Conservation (phyloP, 2,888 invertebrate species). For the Nephrotoma guestfalica region DNA sequence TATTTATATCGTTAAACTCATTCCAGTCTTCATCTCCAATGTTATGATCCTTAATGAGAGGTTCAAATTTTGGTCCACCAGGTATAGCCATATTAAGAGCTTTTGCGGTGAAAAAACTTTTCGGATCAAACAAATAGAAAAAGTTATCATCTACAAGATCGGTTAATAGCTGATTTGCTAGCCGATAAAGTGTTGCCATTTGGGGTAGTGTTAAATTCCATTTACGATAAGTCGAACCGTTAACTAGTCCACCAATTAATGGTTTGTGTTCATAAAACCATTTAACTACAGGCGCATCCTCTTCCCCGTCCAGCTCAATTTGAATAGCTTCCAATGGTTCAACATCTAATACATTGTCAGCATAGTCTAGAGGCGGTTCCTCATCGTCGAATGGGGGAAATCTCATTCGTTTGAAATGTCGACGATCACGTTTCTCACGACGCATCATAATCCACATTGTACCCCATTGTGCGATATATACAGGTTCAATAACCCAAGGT, state of each 20-base stretch:
- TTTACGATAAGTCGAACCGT: constrained; percentile 91
- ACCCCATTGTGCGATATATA: constrained; percentile 99
- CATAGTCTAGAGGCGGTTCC: constrained; percentile 98
- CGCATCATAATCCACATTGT: constrained; percentile 99
- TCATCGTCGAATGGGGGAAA: constrained; percentile 99
- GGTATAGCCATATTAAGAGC: constrained; percentile 99
- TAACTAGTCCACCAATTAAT: constrained; percentile 78
- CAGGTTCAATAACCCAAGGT: constrained; percentile 98
- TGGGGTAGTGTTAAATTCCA: constrained; percentile 95
- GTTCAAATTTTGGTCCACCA: constrained; percentile 99
- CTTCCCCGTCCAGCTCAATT: constrained; percentile 92
- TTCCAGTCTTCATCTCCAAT: constrained; percentile 99
- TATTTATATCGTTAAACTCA: constrained; percentile 99
- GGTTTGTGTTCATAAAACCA: constrained; percentile 99
- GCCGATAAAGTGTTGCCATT: constrained; percentile 92
- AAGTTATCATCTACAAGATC: constrained; percentile 98
- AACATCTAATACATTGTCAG: constrained; percentile 97
- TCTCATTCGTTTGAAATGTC: constrained; percentile 98
- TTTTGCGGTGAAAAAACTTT: constrained; percentile 99
- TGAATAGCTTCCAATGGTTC: constrained; percentile 98
- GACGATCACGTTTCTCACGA: constrained; percentile 92
- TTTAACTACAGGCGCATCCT: constrained; percentile 76
- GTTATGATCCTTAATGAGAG: constrained; percentile 94
- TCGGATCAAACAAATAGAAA: constrained; percentile 97
- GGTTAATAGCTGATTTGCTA: constrained; percentile 94